phyloP scores from a whole-genome alignment of 2,888 invertebrate species.

The Hirtodrosophila trivittata region DNA sequence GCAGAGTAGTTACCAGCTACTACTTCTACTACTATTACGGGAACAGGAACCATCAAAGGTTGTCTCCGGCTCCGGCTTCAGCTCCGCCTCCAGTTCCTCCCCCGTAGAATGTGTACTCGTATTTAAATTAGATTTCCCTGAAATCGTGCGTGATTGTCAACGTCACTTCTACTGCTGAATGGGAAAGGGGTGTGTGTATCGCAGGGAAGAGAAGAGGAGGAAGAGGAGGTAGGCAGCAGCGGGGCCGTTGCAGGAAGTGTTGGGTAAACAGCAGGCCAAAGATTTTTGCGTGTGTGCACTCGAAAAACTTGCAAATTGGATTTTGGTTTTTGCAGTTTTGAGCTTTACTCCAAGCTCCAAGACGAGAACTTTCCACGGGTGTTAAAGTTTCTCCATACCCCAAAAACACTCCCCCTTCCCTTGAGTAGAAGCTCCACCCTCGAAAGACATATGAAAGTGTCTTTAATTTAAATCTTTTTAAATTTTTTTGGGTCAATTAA shows the following conservation, averaged over 20 bases:
- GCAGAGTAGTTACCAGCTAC: constrained; percentile 33
- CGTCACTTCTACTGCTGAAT: constrained; percentile 25
- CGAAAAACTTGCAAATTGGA: constrained; percentile 77
- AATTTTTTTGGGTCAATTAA: constrained; percentile 66
- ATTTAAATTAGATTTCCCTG: constrained; percentile 79
- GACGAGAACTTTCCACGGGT: constrained; percentile 34
- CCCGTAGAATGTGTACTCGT: constrained; percentile 67
- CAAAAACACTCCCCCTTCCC: background rate
- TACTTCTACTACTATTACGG: background rate
- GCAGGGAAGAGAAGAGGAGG: constrained; percentile 1
- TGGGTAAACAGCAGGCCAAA: constrained; percentile 46
- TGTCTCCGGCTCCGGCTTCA: constrained; percentile 29
- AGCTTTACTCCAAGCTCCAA: constrained; percentile 26
- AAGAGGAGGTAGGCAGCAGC: constrained; percentile 7
- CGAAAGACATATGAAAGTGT: constrained; percentile 23
- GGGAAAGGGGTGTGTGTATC: constrained; percentile 1
- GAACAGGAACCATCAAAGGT: constrained; percentile 64
- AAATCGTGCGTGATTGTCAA: constrained; percentile 80
- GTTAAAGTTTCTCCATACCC: background rate
- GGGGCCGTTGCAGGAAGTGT: background rate
- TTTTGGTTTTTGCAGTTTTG: constrained; percentile 64
- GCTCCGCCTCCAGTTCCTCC: constrained; percentile 4
- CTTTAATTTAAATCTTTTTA: constrained; percentile 53
- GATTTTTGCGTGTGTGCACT: constrained; percentile 64
- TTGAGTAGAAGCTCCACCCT: background rate